These are phyloP conservation scores for Lasioglossum vierecki DNA, from an alignment of 2,888 invertebrate species.

Conservation along the genomic window DNA sequence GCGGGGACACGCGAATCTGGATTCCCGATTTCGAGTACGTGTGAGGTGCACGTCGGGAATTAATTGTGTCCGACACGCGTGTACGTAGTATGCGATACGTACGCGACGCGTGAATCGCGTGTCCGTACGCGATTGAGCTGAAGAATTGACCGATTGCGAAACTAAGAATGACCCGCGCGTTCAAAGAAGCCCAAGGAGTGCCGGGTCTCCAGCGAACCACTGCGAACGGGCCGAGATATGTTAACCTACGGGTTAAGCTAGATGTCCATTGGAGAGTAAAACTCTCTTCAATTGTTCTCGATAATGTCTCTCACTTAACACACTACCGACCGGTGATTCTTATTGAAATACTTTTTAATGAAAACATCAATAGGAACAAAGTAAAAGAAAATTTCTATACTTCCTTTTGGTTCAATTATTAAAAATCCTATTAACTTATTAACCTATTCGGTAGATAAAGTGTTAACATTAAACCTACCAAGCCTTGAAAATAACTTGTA, in stretches of 20 bases:
- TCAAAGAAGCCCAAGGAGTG: background rate
- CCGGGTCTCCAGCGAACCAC: background rate
- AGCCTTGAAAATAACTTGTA: too few species aligned
- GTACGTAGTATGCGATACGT: background rate
- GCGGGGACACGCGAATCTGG: background rate
- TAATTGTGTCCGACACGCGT: background rate
- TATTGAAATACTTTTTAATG: too few species aligned
- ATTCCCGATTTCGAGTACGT: background rate
- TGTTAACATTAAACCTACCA: too few species aligned
- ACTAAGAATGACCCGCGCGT: background rate
- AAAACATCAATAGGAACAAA: too few species aligned
- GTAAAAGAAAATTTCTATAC: too few species aligned
- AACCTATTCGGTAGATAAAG: too few species aligned
- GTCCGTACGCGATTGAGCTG: background rate
- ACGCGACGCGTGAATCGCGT: background rate
- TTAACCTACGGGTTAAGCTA: constrained; percentile 16
- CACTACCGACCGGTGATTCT: too few species aligned
- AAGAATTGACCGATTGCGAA: background rate
- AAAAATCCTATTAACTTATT: too few species aligned
- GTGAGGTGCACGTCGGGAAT: background rate
- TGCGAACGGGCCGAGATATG: constrained; percentile 9
- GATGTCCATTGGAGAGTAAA: background rate
- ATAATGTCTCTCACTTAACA: too few species aligned
- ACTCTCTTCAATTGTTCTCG: background rate
- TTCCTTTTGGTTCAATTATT: too few species aligned